Evolutionary conservation across 1,140 invertebrate species (phyloP), one percentile per base, ranked within the genome.

Genomic region (Drosophila cardini): DNA sequence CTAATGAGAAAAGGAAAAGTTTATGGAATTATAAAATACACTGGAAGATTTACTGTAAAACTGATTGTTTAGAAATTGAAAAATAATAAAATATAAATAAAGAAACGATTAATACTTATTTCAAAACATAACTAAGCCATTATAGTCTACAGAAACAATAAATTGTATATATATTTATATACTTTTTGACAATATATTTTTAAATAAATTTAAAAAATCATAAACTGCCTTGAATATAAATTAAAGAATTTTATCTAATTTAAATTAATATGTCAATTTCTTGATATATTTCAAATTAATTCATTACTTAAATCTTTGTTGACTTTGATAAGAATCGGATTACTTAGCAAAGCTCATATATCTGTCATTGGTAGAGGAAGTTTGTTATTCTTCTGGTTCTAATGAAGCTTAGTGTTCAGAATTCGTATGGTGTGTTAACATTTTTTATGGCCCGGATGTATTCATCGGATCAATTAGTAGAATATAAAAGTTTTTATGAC

Each of bases 391-490:
- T 32, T 52, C 11, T 15, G 26, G 2, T 30, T 36, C 8, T n/a
- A 32, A 9, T 30, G 7, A 15, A 38, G 34, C 15, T 55, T 13
- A 40, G 15, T 32, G 36, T 55, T 55, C 18, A 2, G 36, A 38
- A 38, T 38, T 36, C 36, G 9, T 34, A 58, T 64, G 42, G 38
- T 68, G 38, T 57, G 74, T 77, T 77, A 71, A 62, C 68, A 60
- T 30, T 62, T 78, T 86, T 78, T 55, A 81, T 45, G 30, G 67
- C 50, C 83, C 83, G 78, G 82, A 85, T 78, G 76, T 78, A 69
- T 78, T 69, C 32, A 71, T 18, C 64, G 18, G 32, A 72, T 70
- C 81, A 85, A 85, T 85, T 85, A 85, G 75, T 60, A 46, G 75
- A 75, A 56, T 70, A 82, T 82, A 72, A 72, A 75, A 81, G 46